These are phyloP conservation scores for Astreopora myriophthalma DNA, from an alignment of 64 coral and sea anemone species.

Conservation along the genomic window DNA sequence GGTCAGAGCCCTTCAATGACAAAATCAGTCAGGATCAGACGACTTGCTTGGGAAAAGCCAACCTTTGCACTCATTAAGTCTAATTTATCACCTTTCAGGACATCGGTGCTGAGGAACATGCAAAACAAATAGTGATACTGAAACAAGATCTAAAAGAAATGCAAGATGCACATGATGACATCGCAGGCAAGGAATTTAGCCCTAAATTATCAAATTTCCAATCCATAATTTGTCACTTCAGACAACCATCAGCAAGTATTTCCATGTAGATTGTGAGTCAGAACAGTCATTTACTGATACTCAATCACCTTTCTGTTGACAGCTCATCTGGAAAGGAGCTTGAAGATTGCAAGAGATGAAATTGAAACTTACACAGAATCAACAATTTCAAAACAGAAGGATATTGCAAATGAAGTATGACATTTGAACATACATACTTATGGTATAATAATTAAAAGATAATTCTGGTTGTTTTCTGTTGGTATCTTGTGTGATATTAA, in stretches of 20 bases:
- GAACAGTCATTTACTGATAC: neutral
- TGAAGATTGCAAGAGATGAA: conserved; percentile 96
- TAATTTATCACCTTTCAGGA: conserved; percentile 37
- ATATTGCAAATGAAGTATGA: conserved; percentile 91
- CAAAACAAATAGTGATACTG: conserved; percentile 83
- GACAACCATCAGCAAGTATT: too few relatives aligned
- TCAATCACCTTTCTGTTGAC: neutral
- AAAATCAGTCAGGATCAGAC: too few relatives aligned
- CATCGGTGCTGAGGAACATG: conserved; percentile 83
- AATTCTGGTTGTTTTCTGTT: too few relatives aligned
- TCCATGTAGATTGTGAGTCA: too few relatives aligned
- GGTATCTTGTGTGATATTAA: neutral
- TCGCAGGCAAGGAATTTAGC: conserved; percentile 73
- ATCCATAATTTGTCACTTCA: neutral
- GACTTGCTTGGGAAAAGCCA: too few relatives aligned
- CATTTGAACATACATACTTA: neutral
- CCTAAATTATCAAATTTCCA: neutral
- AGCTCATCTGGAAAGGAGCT: conserved; percentile 93
- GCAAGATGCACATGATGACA: conserved; percentile 88
- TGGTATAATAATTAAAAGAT: neutral
- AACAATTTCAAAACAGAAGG: conserved; percentile 92
- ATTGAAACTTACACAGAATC: conserved; percentile 87
- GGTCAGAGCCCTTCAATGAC: too few relatives aligned
- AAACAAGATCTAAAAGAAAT: conserved; percentile 88
- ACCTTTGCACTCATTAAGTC: too few relatives aligned